phyloP scores from a whole-genome alignment of 2,113 vertebrate genomes.

The Gallinago media region DNA sequence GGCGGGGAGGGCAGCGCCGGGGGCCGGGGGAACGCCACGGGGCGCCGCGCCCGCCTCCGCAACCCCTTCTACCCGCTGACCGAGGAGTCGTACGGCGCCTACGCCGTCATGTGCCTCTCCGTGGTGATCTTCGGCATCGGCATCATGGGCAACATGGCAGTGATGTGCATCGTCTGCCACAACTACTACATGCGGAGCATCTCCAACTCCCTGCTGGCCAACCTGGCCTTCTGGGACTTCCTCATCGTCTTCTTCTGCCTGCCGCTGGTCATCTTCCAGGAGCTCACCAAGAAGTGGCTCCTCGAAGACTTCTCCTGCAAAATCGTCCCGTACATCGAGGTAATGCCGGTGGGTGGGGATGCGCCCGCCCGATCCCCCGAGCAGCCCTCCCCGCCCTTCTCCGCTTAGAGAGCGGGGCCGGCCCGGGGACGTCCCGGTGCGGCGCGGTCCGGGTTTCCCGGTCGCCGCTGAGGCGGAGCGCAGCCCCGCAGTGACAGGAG shows the following conservation, averaged over 20 bases:
- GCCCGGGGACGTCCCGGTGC: no score
- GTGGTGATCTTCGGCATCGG: slow-evolving; percentile 90
- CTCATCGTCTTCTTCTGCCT: slow-evolving; percentile 94
- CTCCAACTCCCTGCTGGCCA: slow-evolving; percentile 96
- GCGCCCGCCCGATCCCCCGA: background rate
- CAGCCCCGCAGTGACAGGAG: rapidly evolving
- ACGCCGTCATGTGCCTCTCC: slow-evolving; percentile 85
- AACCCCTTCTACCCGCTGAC: slow-evolving; percentile 95
- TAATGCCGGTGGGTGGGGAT: slow-evolving; percentile 68
- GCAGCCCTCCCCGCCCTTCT: background rate
- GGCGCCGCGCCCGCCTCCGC: slow-evolving; percentile 72
- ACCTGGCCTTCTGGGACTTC: slow-evolving; percentile 97
- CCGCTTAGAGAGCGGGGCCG: background rate
- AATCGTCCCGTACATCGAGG: slow-evolving; percentile 97
- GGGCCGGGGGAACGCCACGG: slow-evolving; percentile 60
- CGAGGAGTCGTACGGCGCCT: slow-evolving; percentile 88
- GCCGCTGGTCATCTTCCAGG: slow-evolving; percentile 93
- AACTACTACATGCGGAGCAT: slow-evolving; percentile 99
- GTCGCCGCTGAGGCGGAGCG: background rate
- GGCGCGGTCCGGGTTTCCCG: background rate
- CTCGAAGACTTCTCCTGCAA: slow-evolving; percentile 95
- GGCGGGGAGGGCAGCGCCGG: slow-evolving; percentile 25
- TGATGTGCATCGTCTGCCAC: slow-evolving; percentile 98
- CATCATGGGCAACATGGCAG: slow-evolving; percentile 91
- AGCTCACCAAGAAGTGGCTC: slow-evolving; percentile 94